Evolutionary conservation across 2,888 invertebrate species (phyloP), one percentile per base, ranked within the genome.

Genomic region (Schrankia costaestrigalis): DNA sequence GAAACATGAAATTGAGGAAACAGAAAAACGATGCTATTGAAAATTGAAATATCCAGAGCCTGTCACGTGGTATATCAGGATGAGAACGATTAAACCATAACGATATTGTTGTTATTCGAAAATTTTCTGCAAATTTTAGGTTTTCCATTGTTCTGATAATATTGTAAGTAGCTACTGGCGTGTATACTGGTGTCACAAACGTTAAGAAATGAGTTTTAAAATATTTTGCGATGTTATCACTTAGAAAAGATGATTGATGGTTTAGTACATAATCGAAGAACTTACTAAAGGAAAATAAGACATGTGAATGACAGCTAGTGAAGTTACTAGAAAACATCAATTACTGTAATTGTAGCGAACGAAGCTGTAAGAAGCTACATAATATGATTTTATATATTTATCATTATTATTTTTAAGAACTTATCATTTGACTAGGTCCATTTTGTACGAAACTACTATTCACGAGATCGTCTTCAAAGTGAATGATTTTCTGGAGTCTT

Each of bases 71-170:
- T 3, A 62, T 39, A 4, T 35, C 54, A 2, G 73, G 75, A 34
- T 73, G 66, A 1, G 69, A 53, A 4, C 72, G 53, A 32, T 63
- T 67, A n/a, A 68, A 8, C 6, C 45, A 51, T 51, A 73, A 45
- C n/a, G 61, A 51, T 0, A 17, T 38, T 2, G 60, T 60, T 7
- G 68, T 33, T 7, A 62, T 56, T 46, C 53, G 57, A 31, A 69
- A 75, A 8, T 48, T 33, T 8, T 56, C 50, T 35, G 70, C 71
- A 35, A 76, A 76, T 17, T 53, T 40, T 18, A 69, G 39, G 28
- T 53, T 24, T 3, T 27, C 8, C 0, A 32, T 4, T 12, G 31
- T 31, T 3, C 38, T 4, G 54, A 63, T 57, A 42, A 49, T 46
- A 10, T 8, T 1, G 19, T 5, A 9, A 7, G 19, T 28, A n/a